These are phyloP conservation scores for Notothenia rossii DNA, from an alignment of 2,113 vertebrate genomes.

Conservation along the genomic window DNA sequence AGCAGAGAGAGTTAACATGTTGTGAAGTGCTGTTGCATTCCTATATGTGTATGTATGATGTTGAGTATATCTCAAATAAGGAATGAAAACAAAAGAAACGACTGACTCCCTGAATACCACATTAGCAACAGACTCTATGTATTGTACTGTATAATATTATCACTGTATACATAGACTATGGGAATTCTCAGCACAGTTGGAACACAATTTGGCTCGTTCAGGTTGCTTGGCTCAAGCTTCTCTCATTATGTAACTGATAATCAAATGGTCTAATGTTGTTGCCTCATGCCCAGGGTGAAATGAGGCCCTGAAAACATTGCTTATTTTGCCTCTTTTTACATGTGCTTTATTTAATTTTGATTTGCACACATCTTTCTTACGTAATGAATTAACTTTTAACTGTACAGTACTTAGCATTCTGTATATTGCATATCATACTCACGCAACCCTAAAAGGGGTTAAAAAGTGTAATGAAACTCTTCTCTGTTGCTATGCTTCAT, in stretches of 20 bases:
- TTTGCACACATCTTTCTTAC: not conserved
- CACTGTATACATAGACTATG: conserved; percentile 3
- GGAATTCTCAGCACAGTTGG: conserved; percentile 24
- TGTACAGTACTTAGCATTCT: not conserved
- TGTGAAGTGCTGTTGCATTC: not conserved
- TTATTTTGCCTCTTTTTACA: not conserved
- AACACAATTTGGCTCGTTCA: conserved; percentile 29
- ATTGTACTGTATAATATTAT: not conserved
- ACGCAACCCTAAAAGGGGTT: not conserved
- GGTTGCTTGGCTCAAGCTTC: conserved; percentile 21
- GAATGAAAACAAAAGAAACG: not conserved
- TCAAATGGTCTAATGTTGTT: conserved; percentile 55
- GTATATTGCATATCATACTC: not conserved
- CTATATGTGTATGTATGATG: not conserved
- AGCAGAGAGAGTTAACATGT: not conserved
- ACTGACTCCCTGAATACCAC: conserved; percentile 6
- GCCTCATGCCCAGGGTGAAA: conserved; percentile 25
- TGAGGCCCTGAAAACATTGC: not conserved
- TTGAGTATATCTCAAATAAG: not conserved
- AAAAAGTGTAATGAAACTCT: conserved; percentile 10
- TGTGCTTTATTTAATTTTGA: not conserved
- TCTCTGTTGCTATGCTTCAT: conserved; percentile 20
- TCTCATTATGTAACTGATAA: conserved; percentile 50
- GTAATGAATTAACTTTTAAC: not conserved
- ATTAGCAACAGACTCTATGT: not conserved